Evolutionary conservation across 2,797 vertebrate genomes (phyloP).

Genomic region (Babyrousa celebensis): DNA sequence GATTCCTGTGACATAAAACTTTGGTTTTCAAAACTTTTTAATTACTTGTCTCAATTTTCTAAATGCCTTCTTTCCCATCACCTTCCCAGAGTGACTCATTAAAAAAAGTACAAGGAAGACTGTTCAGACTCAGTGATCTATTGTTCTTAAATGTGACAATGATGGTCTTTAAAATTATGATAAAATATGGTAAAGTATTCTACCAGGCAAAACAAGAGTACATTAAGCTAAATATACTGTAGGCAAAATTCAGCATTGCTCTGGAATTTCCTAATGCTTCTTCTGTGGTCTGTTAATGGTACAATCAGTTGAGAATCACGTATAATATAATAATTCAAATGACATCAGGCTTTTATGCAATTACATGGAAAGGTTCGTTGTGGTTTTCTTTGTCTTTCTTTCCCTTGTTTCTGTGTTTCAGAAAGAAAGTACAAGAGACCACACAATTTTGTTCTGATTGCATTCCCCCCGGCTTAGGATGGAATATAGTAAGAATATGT

Average conservation of each 20-base stretch:
- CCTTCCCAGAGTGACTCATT: slow-evolving; percentile 47
- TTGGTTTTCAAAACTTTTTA: slow-evolving; percentile 48
- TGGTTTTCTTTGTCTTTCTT: slow-evolving; percentile 63
- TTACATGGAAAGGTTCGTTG: slow-evolving; percentile 26
- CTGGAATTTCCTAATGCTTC: slow-evolving; percentile 39
- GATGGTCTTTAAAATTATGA: slow-evolving; percentile 56
- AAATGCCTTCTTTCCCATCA: background rate
- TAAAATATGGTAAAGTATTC: slow-evolving; percentile 61
- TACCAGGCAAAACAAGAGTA: slow-evolving; percentile 58
- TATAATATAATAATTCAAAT: slow-evolving; percentile 67
- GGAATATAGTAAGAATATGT: slow-evolving; percentile 8
- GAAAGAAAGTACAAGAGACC: background rate
- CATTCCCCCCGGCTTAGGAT: background rate
- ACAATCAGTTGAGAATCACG: slow-evolving; percentile 37
- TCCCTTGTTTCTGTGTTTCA: slow-evolving; percentile 35
- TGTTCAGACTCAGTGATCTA: slow-evolving; percentile 4
- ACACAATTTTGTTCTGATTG: slow-evolving; percentile 30
- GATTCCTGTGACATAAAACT: background rate
- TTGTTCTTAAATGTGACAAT: slow-evolving; percentile 61
- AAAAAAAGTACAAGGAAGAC: slow-evolving; percentile 1
- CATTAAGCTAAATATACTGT: slow-evolving; percentile 28
- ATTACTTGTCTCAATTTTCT: slow-evolving; percentile 11
- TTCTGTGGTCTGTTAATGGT: slow-evolving; percentile 61
- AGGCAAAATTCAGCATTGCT: slow-evolving; percentile 36
- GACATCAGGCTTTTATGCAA: slow-evolving; percentile 48